Evolutionary conservation across 2,888 invertebrate species (phyloP).

Genomic region (Hydropsyche betteni): DNA sequence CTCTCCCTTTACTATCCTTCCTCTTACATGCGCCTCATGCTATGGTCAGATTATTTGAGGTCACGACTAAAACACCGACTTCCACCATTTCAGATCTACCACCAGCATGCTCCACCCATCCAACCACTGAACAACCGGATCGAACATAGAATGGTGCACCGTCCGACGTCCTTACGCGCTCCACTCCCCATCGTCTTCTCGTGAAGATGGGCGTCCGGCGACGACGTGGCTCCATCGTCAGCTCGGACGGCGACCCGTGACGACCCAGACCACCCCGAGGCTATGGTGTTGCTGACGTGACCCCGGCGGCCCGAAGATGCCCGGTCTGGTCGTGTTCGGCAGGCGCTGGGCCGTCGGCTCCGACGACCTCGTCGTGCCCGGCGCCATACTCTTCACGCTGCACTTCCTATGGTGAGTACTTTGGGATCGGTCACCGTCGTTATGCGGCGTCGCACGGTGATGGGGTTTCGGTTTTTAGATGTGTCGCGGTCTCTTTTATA

Average conservation of each 20-base stretch:
- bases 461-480: no score
- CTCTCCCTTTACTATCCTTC: no score
- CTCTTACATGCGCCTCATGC: no score
- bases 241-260: slow-evolving; percentile 14
- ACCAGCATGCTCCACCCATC: no score
- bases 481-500: no score
- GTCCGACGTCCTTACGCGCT: no score
- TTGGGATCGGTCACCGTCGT: background rate
- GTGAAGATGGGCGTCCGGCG: slow-evolving; percentile 10
- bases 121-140: no score
- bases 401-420: slow-evolving; percentile 80
- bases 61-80: no score
- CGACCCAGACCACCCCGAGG: background rate
- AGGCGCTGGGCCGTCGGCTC: slow-evolving; percentile 89
- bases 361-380: slow-evolving; percentile 87
- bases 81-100: no score
- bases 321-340: slow-evolving; percentile 84
- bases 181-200: background rate
- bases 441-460: no score
- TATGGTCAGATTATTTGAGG: no score
- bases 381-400: slow-evolving; percentile 76
- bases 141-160: no score
- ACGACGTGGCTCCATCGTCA: slow-evolving; percentile 7
- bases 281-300: slow-evolving; percentile 16
- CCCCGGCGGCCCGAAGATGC: slow-evolving; percentile 66